Conservation (phyloP, 1,140 invertebrate genomes). For the Schlechtendalia chinensis region DNA sequence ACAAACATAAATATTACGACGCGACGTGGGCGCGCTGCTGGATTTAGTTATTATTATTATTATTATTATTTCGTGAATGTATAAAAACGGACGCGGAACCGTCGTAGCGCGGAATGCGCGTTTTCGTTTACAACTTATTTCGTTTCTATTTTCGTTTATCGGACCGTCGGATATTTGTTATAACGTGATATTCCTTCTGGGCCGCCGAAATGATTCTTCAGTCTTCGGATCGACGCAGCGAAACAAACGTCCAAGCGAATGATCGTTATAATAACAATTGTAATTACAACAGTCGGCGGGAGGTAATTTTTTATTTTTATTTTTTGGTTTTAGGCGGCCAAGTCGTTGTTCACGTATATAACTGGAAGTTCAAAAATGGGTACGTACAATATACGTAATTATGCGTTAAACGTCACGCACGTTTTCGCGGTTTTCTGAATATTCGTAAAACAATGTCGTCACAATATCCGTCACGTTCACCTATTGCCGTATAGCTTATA, state of each 20-base stretch:
- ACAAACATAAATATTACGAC: no score
- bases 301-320: no score
- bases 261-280: no score
- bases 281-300: no score
- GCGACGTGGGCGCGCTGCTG: no score
- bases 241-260: not conserved
- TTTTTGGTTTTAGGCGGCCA: no score
- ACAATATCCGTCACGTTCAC: no score
- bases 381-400: not conserved
- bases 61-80: not conserved
- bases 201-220: not conserved
- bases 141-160: no score
- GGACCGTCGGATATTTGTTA: no score
- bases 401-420: not conserved
- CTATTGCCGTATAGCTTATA: no score
- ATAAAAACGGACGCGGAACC: not conserved
- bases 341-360: no score
- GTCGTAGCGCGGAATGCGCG: not conserved
- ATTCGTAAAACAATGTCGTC: not conserved
- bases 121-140: constrained; percentile 1
- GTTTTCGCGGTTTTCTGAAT: not conserved
- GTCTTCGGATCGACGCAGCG: not conserved
- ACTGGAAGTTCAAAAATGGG: not conserved
- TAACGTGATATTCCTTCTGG: no score
- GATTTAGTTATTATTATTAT: not conserved